Percentiles rank a stretch among this genome's conserved stretches.
phyloP scores from a whole-genome alignment of 2,113 vertebrate genomes.

The Poeciliopsis prolifica region DNA sequence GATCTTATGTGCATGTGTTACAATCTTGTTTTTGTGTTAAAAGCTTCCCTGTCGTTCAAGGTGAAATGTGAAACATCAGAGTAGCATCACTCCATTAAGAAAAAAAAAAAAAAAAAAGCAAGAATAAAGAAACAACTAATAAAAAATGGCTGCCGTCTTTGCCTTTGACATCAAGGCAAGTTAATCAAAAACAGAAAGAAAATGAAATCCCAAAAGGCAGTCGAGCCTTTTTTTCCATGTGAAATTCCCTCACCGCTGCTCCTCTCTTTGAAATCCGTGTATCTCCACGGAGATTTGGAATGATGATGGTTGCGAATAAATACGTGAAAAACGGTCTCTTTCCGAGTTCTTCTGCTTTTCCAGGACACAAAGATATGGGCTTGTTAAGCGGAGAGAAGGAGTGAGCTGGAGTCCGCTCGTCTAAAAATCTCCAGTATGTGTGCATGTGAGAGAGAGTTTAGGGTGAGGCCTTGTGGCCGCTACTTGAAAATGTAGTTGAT shows the following conservation, averaged over 20 bases:
- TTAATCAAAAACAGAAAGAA: neutral
- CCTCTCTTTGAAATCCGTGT: constrained; percentile 48
- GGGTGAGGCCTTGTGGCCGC: constrained; percentile 45
- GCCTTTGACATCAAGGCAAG: constrained; percentile 48
- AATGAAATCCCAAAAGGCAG: constrained; percentile 37
- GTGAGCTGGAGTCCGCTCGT: neutral
- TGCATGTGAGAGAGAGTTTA: no score
- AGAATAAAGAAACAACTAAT: constrained; percentile 4
- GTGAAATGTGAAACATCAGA: constrained; percentile 57
- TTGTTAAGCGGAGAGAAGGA: constrained; percentile 26
- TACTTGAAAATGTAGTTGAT: constrained; percentile 96
- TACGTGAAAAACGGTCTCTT: constrained; percentile 18
- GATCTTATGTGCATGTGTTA: neutral
- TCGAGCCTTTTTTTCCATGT: constrained; percentile 3
- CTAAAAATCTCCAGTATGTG: neutral
- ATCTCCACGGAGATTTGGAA: constrained; percentile 44
- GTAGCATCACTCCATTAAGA: constrained; percentile 18
- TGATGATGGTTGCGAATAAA: constrained; percentile 44
- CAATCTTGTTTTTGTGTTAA: constrained; percentile 22
- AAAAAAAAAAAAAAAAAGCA: constrained; percentile 24
- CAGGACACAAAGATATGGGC: constrained; percentile 16
- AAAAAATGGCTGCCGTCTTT: constrained; percentile 39
- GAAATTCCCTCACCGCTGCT: constrained; percentile 2
- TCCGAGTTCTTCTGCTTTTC: constrained; percentile 11
- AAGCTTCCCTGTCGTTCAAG: constrained; percentile 41